These are phyloP conservation scores for Leptatherina wallacei DNA, from an alignment of 2,797 vertebrate species.

Conservation along the genomic window DNA sequence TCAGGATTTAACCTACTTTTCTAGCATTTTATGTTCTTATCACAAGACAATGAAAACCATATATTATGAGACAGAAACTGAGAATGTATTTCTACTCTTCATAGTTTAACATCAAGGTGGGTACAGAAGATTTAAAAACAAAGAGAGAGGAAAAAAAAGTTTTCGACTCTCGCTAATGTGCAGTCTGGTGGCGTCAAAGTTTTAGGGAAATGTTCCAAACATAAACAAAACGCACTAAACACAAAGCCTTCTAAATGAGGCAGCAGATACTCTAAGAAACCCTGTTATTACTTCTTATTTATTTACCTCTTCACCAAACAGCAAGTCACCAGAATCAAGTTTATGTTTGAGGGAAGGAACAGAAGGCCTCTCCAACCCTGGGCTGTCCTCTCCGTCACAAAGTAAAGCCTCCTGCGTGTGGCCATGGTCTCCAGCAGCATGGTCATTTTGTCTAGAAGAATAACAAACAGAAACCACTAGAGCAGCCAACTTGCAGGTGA, in stretches of 20 bases:
- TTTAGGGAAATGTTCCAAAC: background rate
- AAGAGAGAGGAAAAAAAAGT: background rate
- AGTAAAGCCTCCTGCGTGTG: background rate
- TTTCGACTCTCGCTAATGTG: background rate
- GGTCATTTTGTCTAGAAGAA: constrained; percentile 5
- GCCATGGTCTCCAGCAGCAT: background rate
- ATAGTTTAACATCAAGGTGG: constrained; percentile 6
- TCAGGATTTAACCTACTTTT: background rate
- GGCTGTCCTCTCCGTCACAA: background rate
- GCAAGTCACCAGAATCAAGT: background rate
- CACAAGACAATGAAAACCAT: background rate
- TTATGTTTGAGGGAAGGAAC: background rate
- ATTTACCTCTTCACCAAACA: constrained; percentile 46
- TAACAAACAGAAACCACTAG: constrained; percentile 1
- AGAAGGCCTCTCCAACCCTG: background rate
- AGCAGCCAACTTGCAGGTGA: background rate
- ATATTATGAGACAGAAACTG: constrained; percentile 15
- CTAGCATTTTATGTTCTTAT: background rate
- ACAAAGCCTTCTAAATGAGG: background rate
- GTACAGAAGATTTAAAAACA: constrained; percentile 23
- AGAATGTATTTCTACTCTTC: constrained; percentile 15
- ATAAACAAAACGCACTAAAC: background rate
- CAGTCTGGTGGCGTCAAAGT: background rate
- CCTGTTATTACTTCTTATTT: background rate
- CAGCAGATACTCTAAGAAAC: too few species aligned